Base-by-base conservation (phyloP, 2,888 invertebrate species). In the Pseudococcus longispinus region DNA sequence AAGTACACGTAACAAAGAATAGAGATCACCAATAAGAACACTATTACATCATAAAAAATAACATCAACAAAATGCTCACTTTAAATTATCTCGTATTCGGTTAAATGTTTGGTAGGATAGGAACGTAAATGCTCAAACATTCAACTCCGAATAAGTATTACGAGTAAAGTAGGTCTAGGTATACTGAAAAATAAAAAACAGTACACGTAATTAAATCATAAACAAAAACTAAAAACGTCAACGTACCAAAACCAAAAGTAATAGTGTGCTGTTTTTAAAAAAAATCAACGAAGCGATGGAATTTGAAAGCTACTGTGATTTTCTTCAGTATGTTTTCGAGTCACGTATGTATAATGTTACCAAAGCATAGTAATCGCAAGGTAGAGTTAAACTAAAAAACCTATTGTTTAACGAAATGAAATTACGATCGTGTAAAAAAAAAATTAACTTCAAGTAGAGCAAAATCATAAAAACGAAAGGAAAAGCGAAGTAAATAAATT, bases 181-280 rank as follows among this genome's bases (percentile, higher is more conserved):
- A 15, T 32, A 80, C 77, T 80, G 77, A 80, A 80, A 80, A 80
- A 37, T 23, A 23, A 70, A 26, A 80, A 80, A 80, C 77, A 42
- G 29, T 15, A 74, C n/a, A 77, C 77, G 37, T 80, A 20, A 80
- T 32, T 32, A 42, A 42, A 77, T 37, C 13, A 26, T 37, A 77
- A 80, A 9, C 0, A 74, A 74, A 8, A 26, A 29, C 4, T 20
- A 20, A 20, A 42, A 20, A 29, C 29, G 4, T 20, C 5, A 29
- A 29, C 2, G 15, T 32, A 70, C 70, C 70, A 70, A 18, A 23
- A 60, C 60, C 23, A 60, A 2, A 6, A 11, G 1, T 23, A 60
- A 60, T n/a, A 6, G n/a, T 0, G 20, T 23, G 60, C 2, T 23
- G 9, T 11, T 23, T 23, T 23, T 6, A 23, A 8, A 20, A 60